Evolutionary conservation across 2,888 invertebrate genomes (phyloP), one percentile per base, ranked within the genome.

Genomic region (Neria commutata): DNA sequence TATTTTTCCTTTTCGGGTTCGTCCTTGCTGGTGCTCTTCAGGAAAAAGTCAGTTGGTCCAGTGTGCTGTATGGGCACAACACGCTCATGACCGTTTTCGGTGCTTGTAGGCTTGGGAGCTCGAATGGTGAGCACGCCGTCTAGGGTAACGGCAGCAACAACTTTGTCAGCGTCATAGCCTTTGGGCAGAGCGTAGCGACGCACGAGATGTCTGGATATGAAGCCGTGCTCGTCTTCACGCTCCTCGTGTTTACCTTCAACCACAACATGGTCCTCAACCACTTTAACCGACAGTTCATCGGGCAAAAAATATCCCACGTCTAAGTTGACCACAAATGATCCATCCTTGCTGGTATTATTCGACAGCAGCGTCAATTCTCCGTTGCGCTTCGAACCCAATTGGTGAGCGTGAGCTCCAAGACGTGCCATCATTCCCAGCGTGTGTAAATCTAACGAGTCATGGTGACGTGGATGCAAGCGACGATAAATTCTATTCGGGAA

Each of bases 61-160:
- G 74, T 69, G 23, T 73, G 77, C 47, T 75, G 75, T 37, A 77
- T 77, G 16, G 73, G 67, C 49, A 77, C 74, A 5, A 78, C 46
- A 4, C 78, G 77, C 49, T 77, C 77, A 55, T 67, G 63, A 14
- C 57, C 49, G 14, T 60, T 58, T 0, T 56, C 60, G 23, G 62
- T 65, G 8, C 62, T 67, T 24, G 57, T 40, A 6, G 60, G 33
- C 3, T 84, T 83, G 0, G 91, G 92, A 0, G 89, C 89, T 1
- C 86, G 86, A 49, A 92, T 87, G 0, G 89, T 90, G 29, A 92
- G 83, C 17, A 92, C 87, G 1, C 93, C 94, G 74, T 94, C 93
- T 0, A 91, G 89, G 1, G 92, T 91, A 40, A 94, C 79, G 1
- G 87, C 88, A 49, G 92, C 92, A 45, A 86, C 84, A 1, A 94